Evolutionary conservation across 2,888 invertebrate genomes (phyloP).

Genomic region (Netelia fuscicornis): DNA sequence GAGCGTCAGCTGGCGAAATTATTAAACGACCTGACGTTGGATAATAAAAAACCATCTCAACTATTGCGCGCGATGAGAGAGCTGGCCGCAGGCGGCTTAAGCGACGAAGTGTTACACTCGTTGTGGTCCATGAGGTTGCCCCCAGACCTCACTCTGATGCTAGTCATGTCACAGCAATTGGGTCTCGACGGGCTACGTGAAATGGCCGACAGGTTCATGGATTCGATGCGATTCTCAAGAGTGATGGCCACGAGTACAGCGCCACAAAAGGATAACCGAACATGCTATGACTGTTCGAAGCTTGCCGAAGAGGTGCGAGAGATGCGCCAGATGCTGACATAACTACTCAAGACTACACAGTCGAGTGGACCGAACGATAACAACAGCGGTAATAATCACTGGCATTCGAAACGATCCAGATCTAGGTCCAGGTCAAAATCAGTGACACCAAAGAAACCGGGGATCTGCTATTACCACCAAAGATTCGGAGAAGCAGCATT

Average conservation of each 20-base stretch:
- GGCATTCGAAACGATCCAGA: not conserved
- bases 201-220: conserved; percentile 29
- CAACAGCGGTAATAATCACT: not conserved
- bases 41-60: conserved; percentile 36
- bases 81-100: not conserved
- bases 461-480: not conserved
- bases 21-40: conserved; percentile 9
- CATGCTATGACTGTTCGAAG: not conserved
- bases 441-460: not conserved
- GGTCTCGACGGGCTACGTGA: conserved; percentile 27
- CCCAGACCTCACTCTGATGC: not conserved
- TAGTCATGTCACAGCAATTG: not conserved
- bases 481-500: not conserved
- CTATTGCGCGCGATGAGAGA: conserved; percentile 46
- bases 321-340: not conserved
- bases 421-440: not conserved
- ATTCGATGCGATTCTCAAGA: not conserved
- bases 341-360: not conserved
- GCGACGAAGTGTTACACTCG: conserved; percentile 30
- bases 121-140: conserved; percentile 18
- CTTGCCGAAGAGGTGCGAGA: not conserved
- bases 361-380: not conserved
- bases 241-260: conserved; percentile 15
- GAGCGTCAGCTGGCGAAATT: conserved; percentile 7
- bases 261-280: not conserved